Percentiles rank a stretch among this genome's conserved stretches.
phyloP scores from a whole-genome alignment of 2,797 vertebrate species.

The Muraenolepis orangiensis region DNA sequence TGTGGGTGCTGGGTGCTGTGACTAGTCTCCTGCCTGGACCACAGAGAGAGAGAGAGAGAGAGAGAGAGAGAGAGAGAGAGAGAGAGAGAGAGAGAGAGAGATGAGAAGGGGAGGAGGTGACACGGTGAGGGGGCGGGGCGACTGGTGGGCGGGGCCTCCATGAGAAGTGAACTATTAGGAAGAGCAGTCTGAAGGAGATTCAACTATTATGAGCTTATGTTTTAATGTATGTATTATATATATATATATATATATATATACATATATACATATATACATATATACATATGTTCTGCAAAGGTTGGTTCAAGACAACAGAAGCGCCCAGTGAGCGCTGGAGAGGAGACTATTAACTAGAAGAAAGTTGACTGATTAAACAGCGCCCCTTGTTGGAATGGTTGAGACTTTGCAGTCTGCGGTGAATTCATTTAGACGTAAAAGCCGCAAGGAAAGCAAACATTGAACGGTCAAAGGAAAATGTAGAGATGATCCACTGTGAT shows the following conservation, averaged over 20 bases:
- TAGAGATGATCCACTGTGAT: neutral
- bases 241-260: too few species aligned
- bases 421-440: neutral
- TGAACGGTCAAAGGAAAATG: neutral
- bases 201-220: neutral
- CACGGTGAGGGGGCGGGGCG: conserved; percentile 15
- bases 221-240: too few species aligned
- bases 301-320: too few species aligned
- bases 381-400: neutral
- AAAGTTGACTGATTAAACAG: neutral
- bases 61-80: neutral
- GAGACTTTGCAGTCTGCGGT: neutral
- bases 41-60: conserved; percentile 4
- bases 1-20: conserved; percentile 32
- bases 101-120: conserved; percentile 33
- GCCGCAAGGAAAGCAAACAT: neutral
- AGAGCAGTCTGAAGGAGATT: neutral
- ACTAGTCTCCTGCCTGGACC: conserved; percentile 44
- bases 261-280: too few species aligned
- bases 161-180: neutral
- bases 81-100: neutral
- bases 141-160: conserved; percentile 7
- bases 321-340: neutral
- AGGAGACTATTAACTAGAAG: neutral
- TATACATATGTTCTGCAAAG: too few species aligned